Evolutionary conservation across 2,113 vertebrate genomes (phyloP).

Genomic region (Clarias magur): DNA sequence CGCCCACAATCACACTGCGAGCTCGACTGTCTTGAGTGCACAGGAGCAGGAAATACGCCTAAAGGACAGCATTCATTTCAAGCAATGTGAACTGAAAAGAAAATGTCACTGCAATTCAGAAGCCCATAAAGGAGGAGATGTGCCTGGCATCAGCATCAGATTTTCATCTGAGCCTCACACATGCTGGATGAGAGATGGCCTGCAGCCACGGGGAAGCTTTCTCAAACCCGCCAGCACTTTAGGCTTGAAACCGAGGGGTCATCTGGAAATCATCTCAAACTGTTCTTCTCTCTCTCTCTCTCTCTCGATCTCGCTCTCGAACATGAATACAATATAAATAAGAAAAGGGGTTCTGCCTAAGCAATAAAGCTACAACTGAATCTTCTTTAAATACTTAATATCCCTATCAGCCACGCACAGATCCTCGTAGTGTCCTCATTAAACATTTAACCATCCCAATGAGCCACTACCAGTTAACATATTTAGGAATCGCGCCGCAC

Average conservation of each 20-base stretch:
- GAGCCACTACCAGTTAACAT: constrained; percentile 2
- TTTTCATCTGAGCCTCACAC: constrained; percentile 22
- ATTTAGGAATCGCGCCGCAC: constrained; percentile 27
- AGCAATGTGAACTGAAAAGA: constrained; percentile 31
- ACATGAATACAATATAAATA: neutral
- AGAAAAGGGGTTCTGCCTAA: neutral
- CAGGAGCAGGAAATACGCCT: constrained; percentile 22
- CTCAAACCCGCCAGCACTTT: constrained; percentile 16
- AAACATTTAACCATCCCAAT: constrained; percentile 24
- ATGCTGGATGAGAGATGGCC: constrained; percentile 10
- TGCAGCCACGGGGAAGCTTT: constrained; percentile 4
- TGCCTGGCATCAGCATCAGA: constrained; percentile 12
- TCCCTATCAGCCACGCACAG: neutral
- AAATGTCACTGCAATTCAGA: constrained; percentile 49
- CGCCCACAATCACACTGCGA: constrained; percentile 10
- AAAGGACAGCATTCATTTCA: constrained; percentile 39
- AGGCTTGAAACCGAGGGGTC: constrained; percentile 23
- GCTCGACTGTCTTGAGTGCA: constrained; percentile 10
- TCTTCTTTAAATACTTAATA: constrained; percentile 9
- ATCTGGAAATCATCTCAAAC: constrained; percentile 16
- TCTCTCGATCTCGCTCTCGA: neutral
- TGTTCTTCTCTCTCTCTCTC: neutral
- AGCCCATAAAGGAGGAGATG: constrained; percentile 8
- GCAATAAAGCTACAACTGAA: neutral
- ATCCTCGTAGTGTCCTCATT: neutral